These are phyloP conservation scores for Macroglossus sobrinus DNA, from an alignment of 2,113 vertebrate genomes.

Conservation along the genomic window DNA sequence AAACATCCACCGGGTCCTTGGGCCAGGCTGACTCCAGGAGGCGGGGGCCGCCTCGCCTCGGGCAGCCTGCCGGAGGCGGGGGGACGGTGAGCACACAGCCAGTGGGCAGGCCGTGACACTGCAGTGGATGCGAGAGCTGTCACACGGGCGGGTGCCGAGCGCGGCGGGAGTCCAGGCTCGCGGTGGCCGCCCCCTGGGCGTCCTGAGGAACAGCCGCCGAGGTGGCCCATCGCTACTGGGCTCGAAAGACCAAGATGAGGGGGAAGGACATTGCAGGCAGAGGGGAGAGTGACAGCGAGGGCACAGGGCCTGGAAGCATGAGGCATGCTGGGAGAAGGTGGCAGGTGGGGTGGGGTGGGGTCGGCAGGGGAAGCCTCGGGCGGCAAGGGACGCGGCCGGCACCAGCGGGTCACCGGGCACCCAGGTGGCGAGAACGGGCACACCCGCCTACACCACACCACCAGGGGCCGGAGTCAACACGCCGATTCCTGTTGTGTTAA, in stretches of 20 bases:
- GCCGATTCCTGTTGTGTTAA: background rate
- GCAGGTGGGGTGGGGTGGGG: background rate
- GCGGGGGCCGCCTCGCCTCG: background rate
- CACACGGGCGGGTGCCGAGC: accelerated
- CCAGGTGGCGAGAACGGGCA: background rate
- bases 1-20: background rate
- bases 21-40: background rate
- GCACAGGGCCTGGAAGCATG: background rate
- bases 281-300: background rate
- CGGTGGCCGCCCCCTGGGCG: background rate
- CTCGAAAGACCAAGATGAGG: too few species aligned
- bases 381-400: background rate
- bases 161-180: too few species aligned
- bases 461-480: background rate
- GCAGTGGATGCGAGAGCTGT: accelerated
- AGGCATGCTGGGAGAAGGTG: accelerated
- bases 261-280: background rate
- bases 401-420: background rate
- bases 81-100: background rate
- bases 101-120: accelerated
- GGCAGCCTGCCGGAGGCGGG: background rate
- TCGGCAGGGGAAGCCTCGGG: background rate
- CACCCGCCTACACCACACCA: background rate
- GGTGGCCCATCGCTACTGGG: accelerated
- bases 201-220: background rate